Evolutionary conservation across 2,113 vertebrate species (phyloP).

Genomic region (Apus apus): DNA sequence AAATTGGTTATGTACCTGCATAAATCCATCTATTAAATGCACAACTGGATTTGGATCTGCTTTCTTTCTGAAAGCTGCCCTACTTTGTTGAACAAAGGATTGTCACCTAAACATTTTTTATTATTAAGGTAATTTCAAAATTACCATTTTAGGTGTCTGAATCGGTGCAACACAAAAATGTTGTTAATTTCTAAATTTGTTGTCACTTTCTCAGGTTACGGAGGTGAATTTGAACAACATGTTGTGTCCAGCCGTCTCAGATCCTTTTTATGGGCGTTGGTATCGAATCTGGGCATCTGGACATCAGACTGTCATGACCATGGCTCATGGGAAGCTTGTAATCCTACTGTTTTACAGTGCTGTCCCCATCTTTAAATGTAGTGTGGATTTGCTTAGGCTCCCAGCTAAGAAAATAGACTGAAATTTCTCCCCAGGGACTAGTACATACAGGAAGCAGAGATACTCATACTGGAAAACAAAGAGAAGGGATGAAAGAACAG

Average conservation of each 20-base stretch:
- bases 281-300: constrained; percentile 95
- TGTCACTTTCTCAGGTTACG: constrained; percentile 80
- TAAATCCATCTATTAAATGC: constrained; percentile 20
- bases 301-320: constrained; percentile 95
- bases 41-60: not conserved
- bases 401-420: constrained; percentile 94
- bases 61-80: not conserved
- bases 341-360: constrained; percentile 85
- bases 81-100: not conserved
- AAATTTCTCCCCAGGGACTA: constrained; percentile 15
- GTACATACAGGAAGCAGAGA: not conserved
- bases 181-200: not conserved
- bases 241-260: constrained; percentile 96
- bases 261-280: constrained; percentile 97
- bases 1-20: not conserved
- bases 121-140: not conserved
- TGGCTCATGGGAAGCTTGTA: constrained; percentile 92
- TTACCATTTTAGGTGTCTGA: not conserved
- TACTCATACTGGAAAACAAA: constrained; percentile 28
- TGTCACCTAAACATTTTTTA: not conserved
- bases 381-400: constrained; percentile 83
- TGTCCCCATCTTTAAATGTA: constrained; percentile 78
- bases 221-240: constrained; percentile 99
- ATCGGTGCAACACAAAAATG: not conserved
- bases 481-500: not conserved